Base-by-base conservation (phyloP, 1,140 invertebrate species). In the Lepidurus arcticus region DNA sequence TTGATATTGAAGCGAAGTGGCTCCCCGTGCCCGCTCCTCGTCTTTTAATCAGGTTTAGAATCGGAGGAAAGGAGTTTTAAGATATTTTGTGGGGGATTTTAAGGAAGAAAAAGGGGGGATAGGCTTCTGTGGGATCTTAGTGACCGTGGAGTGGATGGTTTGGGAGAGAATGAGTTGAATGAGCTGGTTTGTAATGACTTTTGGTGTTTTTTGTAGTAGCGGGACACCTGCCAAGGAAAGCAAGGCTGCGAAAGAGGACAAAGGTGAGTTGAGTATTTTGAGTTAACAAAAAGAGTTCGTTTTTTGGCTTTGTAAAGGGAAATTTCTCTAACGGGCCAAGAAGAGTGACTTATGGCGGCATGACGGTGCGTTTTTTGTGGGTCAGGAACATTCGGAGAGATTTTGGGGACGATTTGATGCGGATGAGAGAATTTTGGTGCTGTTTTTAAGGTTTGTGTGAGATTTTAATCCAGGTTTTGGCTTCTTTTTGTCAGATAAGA, bases 241-340 rank as follows among this genome's bases (percentile, higher is more conserved):
- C 43, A 81, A 81, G n/a, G 47, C 42, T 8, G 76, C 76, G 43
- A 80, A 80, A 42, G 80, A 81, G 45, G 80, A 81, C 9, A 80
- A 77, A 79, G 80, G 80, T 80, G 78, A 78, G 74, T 78, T 10
- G 34, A 10, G 42, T 13, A 3, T 76, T 76, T 76, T 76, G 21
- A 42, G 24, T 16, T 43, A 42, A 44, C 34, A 34, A 34, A 34
- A 34, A 34, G 34, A 34, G 34, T 34, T 21, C 47, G 21, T 21
- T 65, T 65, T 65, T 65, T 65, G 53, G 53, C 53, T n/a, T 0
- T n/a, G 21, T 11, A 21, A 65, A 16, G 53, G 53, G 53, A 21
- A 65, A 65, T 13, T 21, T 65, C 7, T n/a, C 16, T 65, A 65
- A 21, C 16, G 21, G 21, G 53, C 7, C 6, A 9, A 21, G 9